Evolutionary conservation across 1,140 invertebrate species (phyloP), one percentile per base, ranked within the genome.

Genomic region (Lasioglossum albipes): DNA sequence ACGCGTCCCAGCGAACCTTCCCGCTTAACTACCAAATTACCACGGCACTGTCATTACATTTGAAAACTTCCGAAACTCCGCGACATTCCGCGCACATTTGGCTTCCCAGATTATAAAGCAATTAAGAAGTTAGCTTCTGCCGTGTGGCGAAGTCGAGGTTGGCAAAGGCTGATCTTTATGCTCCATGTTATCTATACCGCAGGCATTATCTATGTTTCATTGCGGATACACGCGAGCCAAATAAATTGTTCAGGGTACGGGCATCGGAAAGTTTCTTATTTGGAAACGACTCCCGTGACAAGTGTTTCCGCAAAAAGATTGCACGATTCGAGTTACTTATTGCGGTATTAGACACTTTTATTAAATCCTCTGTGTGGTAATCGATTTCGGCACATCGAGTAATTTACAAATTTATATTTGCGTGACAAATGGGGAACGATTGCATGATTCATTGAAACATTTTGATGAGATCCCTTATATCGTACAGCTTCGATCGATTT

Each of bases 61-160:
- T 59, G 57, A 59, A 59, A 59, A 59, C 57, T 59, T 59, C 20
- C 57, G 57, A 22, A 59, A 59, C 57, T 59, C 22, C n/a, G 20
- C 57, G 57, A n/a, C 57, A 59, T 59, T 59, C 57, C n/a, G 57
- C 6, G 57, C 57, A 59, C 57, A 59, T 59, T 59, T 59, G 57
- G 57, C 22, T 59, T 22, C 57, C 57, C 18, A n/a, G 57, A 59
- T 59, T 59, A 59, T 59, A 59, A 59, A 59, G 57, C 57, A 59
- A 59, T 59, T 59, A 59, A n/a, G 20, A n/a, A 59, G 57, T 59
- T 59, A n/a, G 57, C 57, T 59, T n/a, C 9, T 59, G 57, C 57
- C 20, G 57, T 9, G 57, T n/a, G 57, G 57, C 57, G 18, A 59
- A 59, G 57, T 59, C 18, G 20, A n/a, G 57, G 57, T 59, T 59